Base-by-base conservation (phyloP, 2,797 vertebrate species). In the Diplodus sargus region DNA sequence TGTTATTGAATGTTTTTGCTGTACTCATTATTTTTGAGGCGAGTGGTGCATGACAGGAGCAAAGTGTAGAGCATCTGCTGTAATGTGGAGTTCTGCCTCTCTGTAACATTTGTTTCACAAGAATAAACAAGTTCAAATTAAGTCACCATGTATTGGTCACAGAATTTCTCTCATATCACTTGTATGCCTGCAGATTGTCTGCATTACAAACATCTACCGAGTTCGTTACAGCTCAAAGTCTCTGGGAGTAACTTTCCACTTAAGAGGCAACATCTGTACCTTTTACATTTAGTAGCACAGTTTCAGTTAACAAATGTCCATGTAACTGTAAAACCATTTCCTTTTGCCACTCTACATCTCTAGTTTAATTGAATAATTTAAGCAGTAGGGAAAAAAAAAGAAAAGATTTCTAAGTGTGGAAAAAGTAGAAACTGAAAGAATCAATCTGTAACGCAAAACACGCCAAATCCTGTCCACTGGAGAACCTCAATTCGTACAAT, bases 401-500 rank as follows among this genome's bases (percentile, higher is more conserved):
- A 58, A 52, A 45, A 42, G 3, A 14, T 47, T 30, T 59, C 13
- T 5, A 59, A 51, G 23, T 30, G 54, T 64, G 30, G 28, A 71
- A 45, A 58, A 42, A 4, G n/a, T 39, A 20, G 56, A 51, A 52
- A 66, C 56, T 5, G 42, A 22, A 49, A 15, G 39, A 17, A 4
- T 51, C 20, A 71, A 63, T 57, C 48, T 34, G 42, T 39, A 52
- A 0, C 8, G 18, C 12, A 74, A 78, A 79, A 60, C 17, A 23
- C 23, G 71, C 20, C 23, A 56, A 45, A 66, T 52, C 43, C 43
- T 49, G 56, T 74, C 23, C 34, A 15, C n/a, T 54, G n/a, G 25
- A 74, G 62, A 75, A 51, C 61, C 62, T 76, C 54, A 70, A 56
- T 47, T 25, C 17, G 71, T 78, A 51, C 42, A 70, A 16, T 78